Evolutionary conservation across 2,797 vertebrate genomes (phyloP).

Genomic region (Microctenopoma steveboyesi): DNA sequence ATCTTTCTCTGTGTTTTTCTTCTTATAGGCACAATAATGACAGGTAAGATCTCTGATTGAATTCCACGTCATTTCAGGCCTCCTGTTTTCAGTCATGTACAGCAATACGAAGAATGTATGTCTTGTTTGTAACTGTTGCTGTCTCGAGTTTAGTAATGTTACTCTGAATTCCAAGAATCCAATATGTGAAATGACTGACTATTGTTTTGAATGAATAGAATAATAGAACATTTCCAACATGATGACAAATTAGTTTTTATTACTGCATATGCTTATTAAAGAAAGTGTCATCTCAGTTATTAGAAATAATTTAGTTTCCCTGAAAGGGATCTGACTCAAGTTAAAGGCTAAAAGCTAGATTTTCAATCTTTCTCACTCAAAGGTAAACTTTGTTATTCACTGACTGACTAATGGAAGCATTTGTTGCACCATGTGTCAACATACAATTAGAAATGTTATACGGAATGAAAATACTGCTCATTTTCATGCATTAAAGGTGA

Average conservation of each 20-base stretch:
- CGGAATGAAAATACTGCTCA: background rate
- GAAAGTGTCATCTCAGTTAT: background rate
- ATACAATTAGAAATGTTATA: background rate
- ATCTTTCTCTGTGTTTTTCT: slow-evolving; percentile 94
- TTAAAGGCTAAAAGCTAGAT: background rate
- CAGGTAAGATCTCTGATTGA: slow-evolving; percentile 78
- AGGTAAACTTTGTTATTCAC: slow-evolving; percentile 25
- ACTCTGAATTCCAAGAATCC: slow-evolving; percentile 34
- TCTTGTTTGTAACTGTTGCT: slow-evolving; percentile 8
- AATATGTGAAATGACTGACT: slow-evolving; percentile 9
- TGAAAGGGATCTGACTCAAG: background rate
- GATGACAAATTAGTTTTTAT: slow-evolving; percentile 10
- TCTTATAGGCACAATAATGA: slow-evolving; percentile 87
- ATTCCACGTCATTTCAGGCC: slow-evolving; percentile 30
- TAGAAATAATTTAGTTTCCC: background rate
- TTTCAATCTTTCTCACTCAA: background rate
- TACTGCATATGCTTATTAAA: background rate
- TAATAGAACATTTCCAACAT: background rate
- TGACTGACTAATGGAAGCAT: slow-evolving; percentile 14
- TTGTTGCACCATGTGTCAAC: background rate
- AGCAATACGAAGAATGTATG: background rate
- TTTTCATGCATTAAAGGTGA: slow-evolving; percentile 11
- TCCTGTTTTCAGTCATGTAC: slow-evolving; percentile 4
- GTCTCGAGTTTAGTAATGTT: slow-evolving; percentile 19
- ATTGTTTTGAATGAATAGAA: slow-evolving; percentile 2